These are phyloP conservation scores for Oreocharis arfaki DNA, from an alignment of 2,113 vertebrate genomes.

Conservation along the genomic window DNA sequence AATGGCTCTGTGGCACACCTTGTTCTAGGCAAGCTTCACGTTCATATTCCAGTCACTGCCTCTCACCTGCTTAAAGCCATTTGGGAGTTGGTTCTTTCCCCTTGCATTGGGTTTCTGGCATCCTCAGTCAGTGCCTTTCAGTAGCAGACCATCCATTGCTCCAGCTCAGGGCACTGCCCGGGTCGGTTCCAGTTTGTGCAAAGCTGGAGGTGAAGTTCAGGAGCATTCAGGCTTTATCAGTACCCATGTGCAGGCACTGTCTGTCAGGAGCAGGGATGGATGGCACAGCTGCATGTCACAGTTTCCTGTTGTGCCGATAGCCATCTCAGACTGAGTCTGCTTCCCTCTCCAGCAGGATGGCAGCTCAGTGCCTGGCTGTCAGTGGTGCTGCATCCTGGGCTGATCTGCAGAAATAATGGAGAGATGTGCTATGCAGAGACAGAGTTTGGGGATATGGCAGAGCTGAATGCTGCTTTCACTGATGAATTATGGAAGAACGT, in stretches of 20 bases:
- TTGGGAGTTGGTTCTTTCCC: neutral
- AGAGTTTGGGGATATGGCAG: neutral
- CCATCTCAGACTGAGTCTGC: neutral
- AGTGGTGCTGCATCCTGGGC: neutral
- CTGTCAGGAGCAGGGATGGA: neutral
- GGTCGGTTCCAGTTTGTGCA: neutral
- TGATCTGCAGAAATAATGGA: neutral
- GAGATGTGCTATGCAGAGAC: neutral
- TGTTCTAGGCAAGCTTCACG: neutral
- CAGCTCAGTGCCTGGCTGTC: neutral
- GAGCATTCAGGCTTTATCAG: neutral
- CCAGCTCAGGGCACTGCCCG: fast-evolving
- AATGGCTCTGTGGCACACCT: neutral
- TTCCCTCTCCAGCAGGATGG: neutral
- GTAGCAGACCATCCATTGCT: neutral
- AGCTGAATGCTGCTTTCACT: neutral
- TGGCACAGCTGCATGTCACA: neutral
- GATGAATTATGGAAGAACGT: neutral
- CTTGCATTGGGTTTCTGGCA: neutral
- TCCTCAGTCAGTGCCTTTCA: neutral
- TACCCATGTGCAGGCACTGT: fast-evolving
- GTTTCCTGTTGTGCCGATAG: neutral
- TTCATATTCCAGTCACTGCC: neutral
- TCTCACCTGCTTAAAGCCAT: neutral
- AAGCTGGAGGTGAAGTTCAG: neutral